Base-by-base conservation (phyloP, 64 coral and sea anemone genomes). In the Pocillopora damicornis region DNA sequence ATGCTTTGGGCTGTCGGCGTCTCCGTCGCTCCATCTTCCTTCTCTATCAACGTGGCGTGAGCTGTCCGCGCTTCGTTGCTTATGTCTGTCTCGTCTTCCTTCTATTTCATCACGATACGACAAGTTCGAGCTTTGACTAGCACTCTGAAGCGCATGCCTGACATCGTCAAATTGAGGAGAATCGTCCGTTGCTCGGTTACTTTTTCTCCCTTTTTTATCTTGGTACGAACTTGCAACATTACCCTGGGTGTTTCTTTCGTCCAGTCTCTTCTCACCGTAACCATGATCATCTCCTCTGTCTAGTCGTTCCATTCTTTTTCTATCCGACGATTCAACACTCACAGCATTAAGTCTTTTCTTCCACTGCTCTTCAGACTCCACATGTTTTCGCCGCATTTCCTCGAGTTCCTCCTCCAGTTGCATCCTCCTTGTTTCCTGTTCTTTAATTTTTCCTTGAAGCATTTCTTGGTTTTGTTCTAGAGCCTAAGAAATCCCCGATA, bases 401-500 rank as follows among this genome's bases (percentile, higher is more conserved):
- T 88, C 76, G 56, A 96, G 64, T 15, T 90, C 83, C 7, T 87
- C 66, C 25, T 96, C 94, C 17, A 96, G 37, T 30, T 88, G 87
- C 59, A 76, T 92, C 8, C 91, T 96, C 16, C 87, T 63, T 18
- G 75, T 68, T 61, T 96, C 94, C 64, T 96, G 94, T 34, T 92
- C 94, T 18, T 86, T 87, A 17, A 96, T 86, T 63, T 93, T 96
- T 16, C 22, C 45, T 82, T 71, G 77, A 58, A 96, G 87, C 57
- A 77, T 83, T 80, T 93, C 82, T 90, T 96, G 94, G 68, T 93
- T 88, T 59, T 90, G 67, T 63, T 96, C 87, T 45, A 93, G 72
- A 30, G 76, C 73, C 94, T 96, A 63, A 34, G 11, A 36, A 77
- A 57, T 36, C 25, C 67, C 34, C 13, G 63, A 20, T 13, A 64